Evolutionary conservation across 2,888 invertebrate genomes (phyloP).

Genomic region (Andrena haemorrhoa): DNA sequence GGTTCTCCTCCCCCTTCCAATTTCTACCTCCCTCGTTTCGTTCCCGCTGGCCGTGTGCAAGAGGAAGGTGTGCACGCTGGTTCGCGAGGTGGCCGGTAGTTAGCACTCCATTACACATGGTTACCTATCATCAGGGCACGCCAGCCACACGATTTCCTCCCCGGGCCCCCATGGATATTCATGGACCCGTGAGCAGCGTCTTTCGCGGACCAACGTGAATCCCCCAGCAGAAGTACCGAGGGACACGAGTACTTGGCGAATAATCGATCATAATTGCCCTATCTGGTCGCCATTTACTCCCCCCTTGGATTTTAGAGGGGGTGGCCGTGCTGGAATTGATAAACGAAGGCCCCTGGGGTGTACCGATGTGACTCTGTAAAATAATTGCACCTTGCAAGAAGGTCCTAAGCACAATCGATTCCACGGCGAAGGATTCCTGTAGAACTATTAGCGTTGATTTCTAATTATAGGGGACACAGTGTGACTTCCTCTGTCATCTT

Average conservation of each 20-base stretch:
- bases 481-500: too few relatives aligned
- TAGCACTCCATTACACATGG: constrained; percentile 83
- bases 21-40: constrained; percentile 38
- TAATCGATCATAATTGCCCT: constrained; percentile 70
- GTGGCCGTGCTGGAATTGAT: too few relatives aligned
- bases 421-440: too few relatives aligned
- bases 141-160: constrained; percentile 76
- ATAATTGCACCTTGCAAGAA: too few relatives aligned
- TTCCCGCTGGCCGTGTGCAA: constrained; percentile 33
- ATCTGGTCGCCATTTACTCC: constrained; percentile 10
- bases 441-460: too few relatives aligned
- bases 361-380: too few relatives aligned
- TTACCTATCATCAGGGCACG: constrained; percentile 83
- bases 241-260: constrained; percentile 56
- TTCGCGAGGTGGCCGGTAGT: constrained; percentile 81
- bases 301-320: too few relatives aligned
- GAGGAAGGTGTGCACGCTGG: constrained; percentile 70
- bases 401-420: too few relatives aligned
- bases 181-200: constrained; percentile 73
- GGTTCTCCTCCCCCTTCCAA: constrained; percentile 44
- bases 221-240: constrained; percentile 42
- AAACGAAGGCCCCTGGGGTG: too few relatives aligned
- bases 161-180: constrained; percentile 76
- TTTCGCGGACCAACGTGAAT: constrained; percentile 56
- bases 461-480: too few relatives aligned